Percentiles rank a stretch among this genome's conserved stretches.
These are phyloP conservation scores for Paedocypris sp. DNA, from an alignment of 2,113 vertebrate genomes.

Conservation along the genomic window DNA sequence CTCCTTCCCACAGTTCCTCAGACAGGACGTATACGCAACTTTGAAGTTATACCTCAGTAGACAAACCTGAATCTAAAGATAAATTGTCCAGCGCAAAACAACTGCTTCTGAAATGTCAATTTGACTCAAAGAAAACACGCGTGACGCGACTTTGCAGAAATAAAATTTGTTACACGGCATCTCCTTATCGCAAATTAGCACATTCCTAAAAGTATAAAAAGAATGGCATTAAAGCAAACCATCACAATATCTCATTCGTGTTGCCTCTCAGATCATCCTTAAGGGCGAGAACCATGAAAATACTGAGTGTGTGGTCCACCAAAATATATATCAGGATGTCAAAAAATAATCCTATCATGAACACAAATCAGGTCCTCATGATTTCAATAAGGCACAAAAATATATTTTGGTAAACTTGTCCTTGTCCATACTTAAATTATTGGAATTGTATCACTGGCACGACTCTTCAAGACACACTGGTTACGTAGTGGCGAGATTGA, in stretches of 20 bases:
- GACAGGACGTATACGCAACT: constrained; percentile 64
- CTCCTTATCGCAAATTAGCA: constrained; percentile 43
- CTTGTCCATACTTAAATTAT: constrained; percentile 81
- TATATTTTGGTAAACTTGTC: constrained; percentile 92
- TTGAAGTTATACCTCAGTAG: constrained; percentile 38
- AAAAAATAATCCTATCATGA: background rate
- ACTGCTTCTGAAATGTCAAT: background rate
- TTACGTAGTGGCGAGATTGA: constrained; percentile 67
- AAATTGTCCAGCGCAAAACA: background rate
- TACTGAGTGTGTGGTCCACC: too few species aligned
- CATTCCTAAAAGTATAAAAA: constrained; percentile 9
- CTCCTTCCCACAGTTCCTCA: constrained; percentile 45
- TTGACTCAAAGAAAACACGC: background rate
- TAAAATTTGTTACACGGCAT: constrained; percentile 57
- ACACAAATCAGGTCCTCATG: constrained; percentile 62
- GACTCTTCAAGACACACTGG: constrained; percentile 70
- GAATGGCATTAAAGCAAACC: background rate
- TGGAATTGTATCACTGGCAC: constrained; percentile 90
- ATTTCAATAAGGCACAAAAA: constrained; percentile 95
- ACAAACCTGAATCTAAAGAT: background rate
- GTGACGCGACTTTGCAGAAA: constrained; percentile 22
- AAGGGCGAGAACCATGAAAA: too few species aligned
- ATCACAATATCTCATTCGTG: background rate
- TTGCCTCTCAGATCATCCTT: background rate
- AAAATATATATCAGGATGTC: too few species aligned